phyloP scores from a whole-genome alignment of 2,888 invertebrate species.

The Mesoligia furuncula region DNA sequence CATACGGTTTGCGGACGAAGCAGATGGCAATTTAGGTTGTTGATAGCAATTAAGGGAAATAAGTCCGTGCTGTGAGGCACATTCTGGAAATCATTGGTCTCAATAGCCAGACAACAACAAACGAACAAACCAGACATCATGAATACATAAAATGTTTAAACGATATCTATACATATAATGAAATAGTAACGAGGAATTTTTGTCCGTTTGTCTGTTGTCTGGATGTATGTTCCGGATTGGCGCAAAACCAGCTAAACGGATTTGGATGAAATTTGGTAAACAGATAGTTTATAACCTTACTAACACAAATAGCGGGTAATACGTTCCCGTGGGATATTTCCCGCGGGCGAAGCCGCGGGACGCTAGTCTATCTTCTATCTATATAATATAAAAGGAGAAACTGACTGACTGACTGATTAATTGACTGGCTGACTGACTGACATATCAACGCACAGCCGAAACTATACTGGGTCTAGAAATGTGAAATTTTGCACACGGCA shows the following conservation, averaged over 20 bases:
- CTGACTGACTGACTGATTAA: no score
- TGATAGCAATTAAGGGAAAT: constrained; percentile 17
- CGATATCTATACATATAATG: neutral
- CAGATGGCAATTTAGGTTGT: constrained; percentile 19
- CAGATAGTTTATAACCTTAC: neutral
- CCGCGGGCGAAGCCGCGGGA: neutral
- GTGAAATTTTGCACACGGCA: no score
- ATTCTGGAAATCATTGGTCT: constrained; percentile 11
- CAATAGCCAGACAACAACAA: neutral
- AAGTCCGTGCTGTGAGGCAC: neutral
- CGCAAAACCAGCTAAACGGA: neutral
- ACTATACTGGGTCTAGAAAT: no score
- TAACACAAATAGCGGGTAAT: neutral
- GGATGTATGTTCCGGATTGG: neutral
- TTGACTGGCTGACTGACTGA: no score
- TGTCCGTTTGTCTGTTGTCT: neutral
- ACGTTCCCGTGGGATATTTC: neutral
- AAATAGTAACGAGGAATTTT: neutral
- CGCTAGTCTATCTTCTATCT: no score
- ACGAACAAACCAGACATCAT: neutral
- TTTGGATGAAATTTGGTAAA: neutral
- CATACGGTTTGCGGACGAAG: constrained; percentile 35
- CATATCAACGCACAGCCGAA: no score
- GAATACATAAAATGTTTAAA: neutral
- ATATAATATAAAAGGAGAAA: no score